Evolutionary conservation across 92 coral and sea anemone species (phyloP).

Genomic region (Phenganax marumi): DNA sequence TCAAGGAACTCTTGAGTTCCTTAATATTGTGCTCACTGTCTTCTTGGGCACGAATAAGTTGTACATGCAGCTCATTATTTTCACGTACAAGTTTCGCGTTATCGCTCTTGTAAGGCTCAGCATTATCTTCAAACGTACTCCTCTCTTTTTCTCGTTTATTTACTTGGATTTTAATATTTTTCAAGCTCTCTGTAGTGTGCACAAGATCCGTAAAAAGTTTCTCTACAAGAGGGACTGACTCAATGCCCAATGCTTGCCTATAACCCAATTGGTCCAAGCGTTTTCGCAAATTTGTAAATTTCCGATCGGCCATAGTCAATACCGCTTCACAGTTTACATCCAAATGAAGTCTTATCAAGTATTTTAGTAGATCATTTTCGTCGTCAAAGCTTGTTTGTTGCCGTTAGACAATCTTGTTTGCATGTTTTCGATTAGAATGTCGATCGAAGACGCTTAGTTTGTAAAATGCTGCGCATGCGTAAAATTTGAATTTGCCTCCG

Average conservation of each 20-base stretch:
- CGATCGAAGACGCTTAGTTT: slow-evolving; percentile 61
- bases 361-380: background rate
- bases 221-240: slow-evolving; percentile 96
- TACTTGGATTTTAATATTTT: slow-evolving; percentile 84
- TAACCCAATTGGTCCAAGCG: slow-evolving; percentile 98
- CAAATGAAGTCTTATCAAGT: slow-evolving; percentile 29
- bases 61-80: slow-evolving; percentile 93
- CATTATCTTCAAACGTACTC: slow-evolving; percentile 81
- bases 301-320: slow-evolving; percentile 82
- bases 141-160: slow-evolving; percentile 74
- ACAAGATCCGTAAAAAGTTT: slow-evolving; percentile 97
- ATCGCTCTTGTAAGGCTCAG: slow-evolving; percentile 97
- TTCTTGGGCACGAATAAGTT: slow-evolving; percentile 87
- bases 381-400: slow-evolving; percentile 4
- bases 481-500: slow-evolving; percentile 97
- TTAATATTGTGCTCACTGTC: slow-evolving; percentile 83
- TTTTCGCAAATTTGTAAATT: slow-evolving; percentile 95
- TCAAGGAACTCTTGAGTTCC: slow-evolving; percentile 81
- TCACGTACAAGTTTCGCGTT: slow-evolving; percentile 97
- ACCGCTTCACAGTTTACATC: slow-evolving; percentile 5
- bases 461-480: slow-evolving; percentile 86
- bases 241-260: slow-evolving; percentile 96
- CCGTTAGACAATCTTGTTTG: slow-evolving; percentile 35
- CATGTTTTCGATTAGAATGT: slow-evolving; percentile 61
- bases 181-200: slow-evolving; percentile 98